Evolutionary conservation across 2,888 invertebrate genomes (phyloP).

Genomic region (Phyto melanocephala): DNA sequence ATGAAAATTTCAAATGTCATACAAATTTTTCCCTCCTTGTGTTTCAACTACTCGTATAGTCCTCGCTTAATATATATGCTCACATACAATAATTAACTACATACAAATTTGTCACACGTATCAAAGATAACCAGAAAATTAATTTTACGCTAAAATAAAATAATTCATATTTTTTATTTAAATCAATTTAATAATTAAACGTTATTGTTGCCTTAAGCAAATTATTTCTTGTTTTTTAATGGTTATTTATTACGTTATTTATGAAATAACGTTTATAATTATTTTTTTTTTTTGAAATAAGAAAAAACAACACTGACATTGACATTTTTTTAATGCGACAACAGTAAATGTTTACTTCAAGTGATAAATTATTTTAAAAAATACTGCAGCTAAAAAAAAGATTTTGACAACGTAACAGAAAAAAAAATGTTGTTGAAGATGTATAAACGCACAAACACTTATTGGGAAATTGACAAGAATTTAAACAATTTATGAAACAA

Average conservation of each 20-base stretch:
- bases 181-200: background rate
- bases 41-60: too few relatives aligned
- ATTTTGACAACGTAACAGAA: background rate
- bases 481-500: background rate
- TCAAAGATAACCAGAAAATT: constrained; percentile 19
- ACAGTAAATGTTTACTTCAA: background rate
- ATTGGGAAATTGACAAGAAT: background rate
- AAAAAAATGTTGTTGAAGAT: background rate
- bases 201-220: background rate
- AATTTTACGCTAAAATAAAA: background rate
- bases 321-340: background rate
- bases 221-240: background rate
- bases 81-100: too few relatives aligned
- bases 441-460: background rate
- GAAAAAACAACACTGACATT: background rate
- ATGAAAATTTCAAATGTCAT: too few relatives aligned
- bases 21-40: too few relatives aligned
- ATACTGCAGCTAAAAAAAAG: background rate
- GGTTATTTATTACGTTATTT: constrained; percentile 14
- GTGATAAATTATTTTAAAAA: constrained; percentile 9
- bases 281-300: background rate
- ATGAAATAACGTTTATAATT: constrained; percentile 19
- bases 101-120: background rate
- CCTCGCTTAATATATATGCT: too few relatives aligned
- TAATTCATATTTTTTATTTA: background rate